phyloP scores from a whole-genome alignment of 35 echinoderm and acorn worm species.

The Anneissia japonica region DNA sequence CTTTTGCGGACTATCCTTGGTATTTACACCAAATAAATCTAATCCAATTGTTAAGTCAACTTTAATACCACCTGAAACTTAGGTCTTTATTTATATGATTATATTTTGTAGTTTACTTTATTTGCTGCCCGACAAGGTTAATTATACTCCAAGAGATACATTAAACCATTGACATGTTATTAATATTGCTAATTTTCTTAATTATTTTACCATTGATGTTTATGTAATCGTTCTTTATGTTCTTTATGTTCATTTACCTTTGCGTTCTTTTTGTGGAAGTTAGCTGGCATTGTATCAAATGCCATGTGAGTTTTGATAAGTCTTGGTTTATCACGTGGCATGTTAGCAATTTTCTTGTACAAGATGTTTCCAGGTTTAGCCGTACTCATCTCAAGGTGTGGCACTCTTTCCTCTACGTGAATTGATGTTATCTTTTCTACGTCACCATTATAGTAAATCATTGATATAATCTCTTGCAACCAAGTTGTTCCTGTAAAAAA shows the following conservation, averaged over 20 bases:
- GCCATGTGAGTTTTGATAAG: background rate
- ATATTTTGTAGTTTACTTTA: too few relatives aligned
- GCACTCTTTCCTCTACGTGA: background rate
- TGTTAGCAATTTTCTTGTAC: background rate
- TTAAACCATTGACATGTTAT: too few relatives aligned
- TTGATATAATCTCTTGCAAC: background rate
- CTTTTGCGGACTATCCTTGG: too few relatives aligned
- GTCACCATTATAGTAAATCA: background rate
- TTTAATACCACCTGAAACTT: too few relatives aligned
- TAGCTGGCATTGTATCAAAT: background rate
- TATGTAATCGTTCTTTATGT: background rate
- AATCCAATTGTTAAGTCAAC: too few relatives aligned
- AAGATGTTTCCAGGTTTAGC: background rate
- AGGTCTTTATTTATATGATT: too few relatives aligned
- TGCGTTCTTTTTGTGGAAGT: background rate
- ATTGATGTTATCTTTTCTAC: background rate
- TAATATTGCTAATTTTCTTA: too few relatives aligned
- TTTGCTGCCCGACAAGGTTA: too few relatives aligned
- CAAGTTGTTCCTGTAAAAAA: background rate
- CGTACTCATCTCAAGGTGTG: background rate
- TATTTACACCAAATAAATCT: too few relatives aligned
- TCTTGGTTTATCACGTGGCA: background rate
- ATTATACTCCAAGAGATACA: too few relatives aligned
- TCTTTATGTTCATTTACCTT: background rate
- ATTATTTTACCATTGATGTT: too few relatives aligned